Conservation (phyloP, 2,888 invertebrate species). For the Diaperis boleti region DNA sequence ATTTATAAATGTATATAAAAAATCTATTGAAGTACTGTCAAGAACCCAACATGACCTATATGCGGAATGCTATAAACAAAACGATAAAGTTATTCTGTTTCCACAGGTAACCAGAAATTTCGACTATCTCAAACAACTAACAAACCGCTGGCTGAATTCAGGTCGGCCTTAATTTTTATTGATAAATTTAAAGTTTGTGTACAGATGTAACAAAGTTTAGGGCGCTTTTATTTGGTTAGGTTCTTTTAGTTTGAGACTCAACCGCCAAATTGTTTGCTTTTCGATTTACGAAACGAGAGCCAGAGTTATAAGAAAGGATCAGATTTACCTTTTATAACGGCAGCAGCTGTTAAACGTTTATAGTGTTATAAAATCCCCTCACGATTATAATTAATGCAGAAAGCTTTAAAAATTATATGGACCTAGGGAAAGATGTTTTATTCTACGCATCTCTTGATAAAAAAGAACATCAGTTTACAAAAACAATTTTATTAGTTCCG, state of each 20-base stretch:
- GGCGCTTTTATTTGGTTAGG: slow-evolving; percentile 35
- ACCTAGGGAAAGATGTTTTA: neutral
- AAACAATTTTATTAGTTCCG: too few relatives aligned
- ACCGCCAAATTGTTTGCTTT: slow-evolving; percentile 33
- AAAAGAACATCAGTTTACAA: neutral
- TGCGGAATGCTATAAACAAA: too few relatives aligned
- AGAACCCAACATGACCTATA: too few relatives aligned
- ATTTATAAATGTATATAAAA: too few relatives aligned
- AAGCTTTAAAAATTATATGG: slow-evolving; percentile 29
- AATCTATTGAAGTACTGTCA: too few relatives aligned
- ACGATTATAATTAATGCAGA: slow-evolving; percentile 29
- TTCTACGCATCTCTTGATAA: neutral
- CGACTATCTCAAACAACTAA: too few relatives aligned
- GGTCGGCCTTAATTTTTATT: slow-evolving; percentile 13
- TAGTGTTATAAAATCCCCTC: slow-evolving; percentile 19
- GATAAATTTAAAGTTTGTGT: slow-evolving; percentile 25
- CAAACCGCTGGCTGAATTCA: too few relatives aligned
- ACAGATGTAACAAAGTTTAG: slow-evolving; percentile 18
- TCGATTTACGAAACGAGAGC: slow-evolving; percentile 36
- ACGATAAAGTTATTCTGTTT: too few relatives aligned
- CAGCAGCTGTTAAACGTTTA: slow-evolving; percentile 33
- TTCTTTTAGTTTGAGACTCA: slow-evolving; percentile 17
- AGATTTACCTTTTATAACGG: slow-evolving; percentile 39
- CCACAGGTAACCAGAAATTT: too few relatives aligned
- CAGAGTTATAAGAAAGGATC: slow-evolving; percentile 28